phyloP scores from a whole-genome alignment of 2,797 vertebrate genomes.

The Falco berigora region DNA sequence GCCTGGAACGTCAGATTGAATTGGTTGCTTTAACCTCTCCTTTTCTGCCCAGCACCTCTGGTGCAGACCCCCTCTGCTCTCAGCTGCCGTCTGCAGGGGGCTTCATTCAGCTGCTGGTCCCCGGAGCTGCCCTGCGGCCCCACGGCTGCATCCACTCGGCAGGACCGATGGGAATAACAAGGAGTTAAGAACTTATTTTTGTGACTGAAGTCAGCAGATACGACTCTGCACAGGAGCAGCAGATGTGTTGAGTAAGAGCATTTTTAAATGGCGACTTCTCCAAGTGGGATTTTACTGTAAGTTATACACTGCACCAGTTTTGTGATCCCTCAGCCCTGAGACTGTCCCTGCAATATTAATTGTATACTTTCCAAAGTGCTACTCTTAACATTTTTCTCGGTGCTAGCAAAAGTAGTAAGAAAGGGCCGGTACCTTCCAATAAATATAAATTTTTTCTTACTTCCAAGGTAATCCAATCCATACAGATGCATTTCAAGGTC shows the following conservation, averaged over 20 bases:
- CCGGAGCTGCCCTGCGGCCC: background rate
- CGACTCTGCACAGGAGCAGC: background rate
- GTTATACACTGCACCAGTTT: slow-evolving; percentile 16
- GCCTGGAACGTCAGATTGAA: background rate
- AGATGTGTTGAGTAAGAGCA: slow-evolving; percentile 29
- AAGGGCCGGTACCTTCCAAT: slow-evolving; percentile 10
- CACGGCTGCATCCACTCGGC: background rate
- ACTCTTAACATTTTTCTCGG: slow-evolving; percentile 33
- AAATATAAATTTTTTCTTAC: slow-evolving; percentile 38
- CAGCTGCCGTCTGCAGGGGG: background rate
- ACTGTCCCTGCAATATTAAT: slow-evolving; percentile 4
- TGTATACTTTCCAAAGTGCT: slow-evolving; percentile 36
- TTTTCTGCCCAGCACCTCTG: background rate
- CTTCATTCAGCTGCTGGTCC: background rate
- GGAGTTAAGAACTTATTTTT: slow-evolving; percentile 20
- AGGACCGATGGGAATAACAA: slow-evolving; percentile 28
- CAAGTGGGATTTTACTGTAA: slow-evolving; percentile 37
- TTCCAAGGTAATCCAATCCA: slow-evolving; percentile 21
- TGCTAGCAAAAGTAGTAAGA: slow-evolving; percentile 35
- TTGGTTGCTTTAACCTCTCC: background rate
- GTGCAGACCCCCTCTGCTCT: background rate
- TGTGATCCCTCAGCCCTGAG: slow-evolving; percentile 7
- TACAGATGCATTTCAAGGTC: slow-evolving; percentile 45
- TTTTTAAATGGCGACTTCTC: slow-evolving; percentile 41
- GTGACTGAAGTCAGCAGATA: slow-evolving; percentile 56